Conservation (phyloP, 2,113 vertebrate genomes). For the Prochilodus magdalenae region DNA sequence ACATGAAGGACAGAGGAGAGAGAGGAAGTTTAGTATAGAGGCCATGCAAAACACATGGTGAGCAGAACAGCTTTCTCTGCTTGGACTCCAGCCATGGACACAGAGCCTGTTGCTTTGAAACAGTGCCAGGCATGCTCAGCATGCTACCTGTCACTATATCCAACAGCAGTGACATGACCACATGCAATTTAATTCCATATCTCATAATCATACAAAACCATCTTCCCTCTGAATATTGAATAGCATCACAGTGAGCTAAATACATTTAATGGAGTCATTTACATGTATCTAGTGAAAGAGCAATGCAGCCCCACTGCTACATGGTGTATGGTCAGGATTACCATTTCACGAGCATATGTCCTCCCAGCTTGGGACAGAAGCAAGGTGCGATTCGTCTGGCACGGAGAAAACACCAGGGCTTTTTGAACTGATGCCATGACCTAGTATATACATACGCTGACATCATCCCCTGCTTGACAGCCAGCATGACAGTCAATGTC, state of each 20-base stretch:
- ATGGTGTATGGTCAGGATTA: slow-evolving; percentile 41
- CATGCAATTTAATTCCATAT: slow-evolving; percentile 14
- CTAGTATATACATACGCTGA: slow-evolving; percentile 41
- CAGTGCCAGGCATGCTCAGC: slow-evolving; percentile 28
- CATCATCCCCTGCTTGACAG: neutral
- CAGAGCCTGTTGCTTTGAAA: slow-evolving; percentile 50
- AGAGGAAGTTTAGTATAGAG: slow-evolving; percentile 13
- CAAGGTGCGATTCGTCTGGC: slow-evolving; percentile 39
- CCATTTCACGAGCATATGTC: slow-evolving; percentile 58
- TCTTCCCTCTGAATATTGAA: slow-evolving; percentile 4
- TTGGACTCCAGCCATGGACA: slow-evolving; percentile 26
- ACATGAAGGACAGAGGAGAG: slow-evolving; percentile 1
- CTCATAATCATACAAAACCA: neutral
- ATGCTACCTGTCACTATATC: slow-evolving; percentile 41
- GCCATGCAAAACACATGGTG: neutral
- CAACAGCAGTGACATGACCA: neutral
- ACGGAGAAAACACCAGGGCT: slow-evolving; percentile 29
- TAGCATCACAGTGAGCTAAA: neutral
- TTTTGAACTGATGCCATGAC: slow-evolving; percentile 41
- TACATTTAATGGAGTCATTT: slow-evolving; percentile 33
- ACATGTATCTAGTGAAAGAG: slow-evolving; percentile 12
- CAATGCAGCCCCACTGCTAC: neutral
- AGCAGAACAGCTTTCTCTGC: slow-evolving; percentile 8
- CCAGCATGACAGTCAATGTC: neutral
- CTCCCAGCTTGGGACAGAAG: slow-evolving; percentile 46